Conservation (phyloP, 1,140 invertebrate species). For the Oncopeltus fasciatus region DNA sequence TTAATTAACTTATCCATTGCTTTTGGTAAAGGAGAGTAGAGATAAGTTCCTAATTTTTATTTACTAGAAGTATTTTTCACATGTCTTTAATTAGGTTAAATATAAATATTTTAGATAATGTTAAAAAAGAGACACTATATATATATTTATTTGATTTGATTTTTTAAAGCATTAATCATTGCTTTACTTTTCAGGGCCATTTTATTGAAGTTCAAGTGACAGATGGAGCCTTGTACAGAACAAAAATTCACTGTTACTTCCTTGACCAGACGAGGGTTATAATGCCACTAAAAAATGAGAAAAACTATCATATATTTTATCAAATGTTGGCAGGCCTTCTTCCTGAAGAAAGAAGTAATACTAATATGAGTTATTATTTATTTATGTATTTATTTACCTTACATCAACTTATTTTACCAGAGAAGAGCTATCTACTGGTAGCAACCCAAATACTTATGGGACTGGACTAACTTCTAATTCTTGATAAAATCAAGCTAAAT, state of each 20-base stretch:
- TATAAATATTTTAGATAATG: neutral
- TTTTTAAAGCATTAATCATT: neutral
- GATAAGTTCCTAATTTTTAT: no score
- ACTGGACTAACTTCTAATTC: no score
- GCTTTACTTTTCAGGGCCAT: slow-evolving; percentile 54
- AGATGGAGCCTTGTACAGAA: slow-evolving; percentile 84
- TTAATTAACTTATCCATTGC: no score
- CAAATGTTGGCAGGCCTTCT: slow-evolving; percentile 85
- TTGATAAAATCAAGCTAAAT: no score
- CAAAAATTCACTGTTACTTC: slow-evolving; percentile 92
- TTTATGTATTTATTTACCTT: no score
- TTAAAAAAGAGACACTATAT: neutral
- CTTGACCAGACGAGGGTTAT: slow-evolving; percentile 85
- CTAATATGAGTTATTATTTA: neutral
- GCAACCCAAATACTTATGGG: no score
- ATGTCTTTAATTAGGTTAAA: no score
- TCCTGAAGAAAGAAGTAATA: slow-evolving; percentile 57
- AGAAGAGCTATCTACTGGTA: no score
- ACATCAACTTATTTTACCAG: no score
- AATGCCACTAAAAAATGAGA: slow-evolving; percentile 66
- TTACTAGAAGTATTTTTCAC: no score
- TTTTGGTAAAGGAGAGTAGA: no score
- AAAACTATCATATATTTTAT: slow-evolving; percentile 96
- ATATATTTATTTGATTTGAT: neutral
- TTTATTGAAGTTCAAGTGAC: slow-evolving; percentile 94